Evolutionary conservation across 2,888 invertebrate genomes (phyloP).

Genomic region (Acrobasis consociella): DNA sequence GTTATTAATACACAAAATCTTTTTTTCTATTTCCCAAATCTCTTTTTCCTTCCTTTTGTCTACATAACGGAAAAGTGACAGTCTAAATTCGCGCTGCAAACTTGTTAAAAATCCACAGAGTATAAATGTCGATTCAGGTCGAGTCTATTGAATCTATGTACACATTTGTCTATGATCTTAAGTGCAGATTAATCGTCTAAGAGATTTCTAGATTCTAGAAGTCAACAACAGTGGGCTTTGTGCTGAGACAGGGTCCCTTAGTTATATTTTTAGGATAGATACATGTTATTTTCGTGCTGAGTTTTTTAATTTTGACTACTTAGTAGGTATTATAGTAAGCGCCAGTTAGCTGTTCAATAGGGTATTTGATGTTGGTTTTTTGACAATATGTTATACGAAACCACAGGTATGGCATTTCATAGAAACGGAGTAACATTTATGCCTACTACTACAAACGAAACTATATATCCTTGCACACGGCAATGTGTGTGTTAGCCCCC

Average conservation of each 20-base stretch:
- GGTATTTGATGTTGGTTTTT: background rate
- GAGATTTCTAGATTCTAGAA: conserved; percentile 39
- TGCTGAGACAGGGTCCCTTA: conserved; percentile 69
- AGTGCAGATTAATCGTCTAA: conserved; percentile 36
- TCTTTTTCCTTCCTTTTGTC: no score
- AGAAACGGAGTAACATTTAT: no score
- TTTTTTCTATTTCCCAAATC: no score
- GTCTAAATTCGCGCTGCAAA: conserved; percentile 10
- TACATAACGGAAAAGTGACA: background rate
- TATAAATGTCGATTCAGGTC: conserved; percentile 13
- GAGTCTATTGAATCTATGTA: conserved; percentile 21
- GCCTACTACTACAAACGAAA: no score
- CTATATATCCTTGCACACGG: no score
- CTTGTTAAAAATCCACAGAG: conserved; percentile 15
- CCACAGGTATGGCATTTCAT: no score
- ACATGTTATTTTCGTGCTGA: conserved; percentile 30
- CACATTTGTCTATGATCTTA: conserved; percentile 21
- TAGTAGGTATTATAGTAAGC: conserved; percentile 3
- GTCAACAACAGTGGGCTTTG: conserved; percentile 50
- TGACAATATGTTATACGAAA: no score
- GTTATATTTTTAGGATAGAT: conserved; percentile 37
- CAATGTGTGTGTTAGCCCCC: no score
- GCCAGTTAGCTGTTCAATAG: background rate
- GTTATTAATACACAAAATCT: no score
- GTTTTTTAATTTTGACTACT: conserved; percentile 9